Evolutionary conservation across 64 coral and sea anemone genomes (phyloP).

Genomic region (Trachythela sp.): DNA sequence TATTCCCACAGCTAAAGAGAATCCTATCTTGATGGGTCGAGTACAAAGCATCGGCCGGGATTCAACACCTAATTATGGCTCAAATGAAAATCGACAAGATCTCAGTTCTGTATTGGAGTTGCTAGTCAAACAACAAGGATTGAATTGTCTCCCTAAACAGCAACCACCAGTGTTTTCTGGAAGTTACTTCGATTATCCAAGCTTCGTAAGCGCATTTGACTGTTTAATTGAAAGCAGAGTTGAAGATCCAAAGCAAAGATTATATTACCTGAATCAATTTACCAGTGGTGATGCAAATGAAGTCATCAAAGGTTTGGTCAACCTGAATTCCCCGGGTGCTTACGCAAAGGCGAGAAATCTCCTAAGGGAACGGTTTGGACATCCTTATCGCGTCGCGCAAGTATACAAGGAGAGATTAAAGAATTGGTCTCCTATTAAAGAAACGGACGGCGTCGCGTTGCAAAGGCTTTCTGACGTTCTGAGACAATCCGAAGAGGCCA

Average conservation of each 20-base stretch:
- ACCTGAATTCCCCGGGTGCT: slow-evolving; percentile 29
- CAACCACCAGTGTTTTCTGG: slow-evolving; percentile 42
- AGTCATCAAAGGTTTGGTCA: slow-evolving; percentile 44
- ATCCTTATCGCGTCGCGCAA: slow-evolving; percentile 40
- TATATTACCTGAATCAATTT: slow-evolving; percentile 32
- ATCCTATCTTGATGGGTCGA: too few relatives aligned
- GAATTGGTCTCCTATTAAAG: slow-evolving; percentile 27
- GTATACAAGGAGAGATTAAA: slow-evolving; percentile 38
- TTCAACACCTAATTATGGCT: too few relatives aligned
- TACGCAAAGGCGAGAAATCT: slow-evolving; percentile 43
- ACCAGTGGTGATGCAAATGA: slow-evolving; percentile 45
- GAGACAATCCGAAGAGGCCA: neutral
- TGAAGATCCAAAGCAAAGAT: slow-evolving; percentile 38
- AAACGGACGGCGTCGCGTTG: neutral
- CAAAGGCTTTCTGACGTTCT: neutral
- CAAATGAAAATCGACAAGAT: neutral
- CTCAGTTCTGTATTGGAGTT: slow-evolving; percentile 34
- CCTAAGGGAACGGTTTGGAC: slow-evolving; percentile 44
- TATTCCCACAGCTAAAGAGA: too few relatives aligned
- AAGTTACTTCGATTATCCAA: slow-evolving; percentile 33
- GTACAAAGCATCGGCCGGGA: too few relatives aligned
- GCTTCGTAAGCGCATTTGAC: slow-evolving; percentile 50
- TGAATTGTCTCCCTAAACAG: slow-evolving; percentile 21
- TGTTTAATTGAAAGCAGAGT: slow-evolving; percentile 30
- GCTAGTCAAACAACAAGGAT: slow-evolving; percentile 21